Percentiles rank a stretch among this genome's conserved stretches.
Evolutionary conservation across 2,113 vertebrate species (phyloP).

Genomic region (Salvelinus sp.): DNA sequence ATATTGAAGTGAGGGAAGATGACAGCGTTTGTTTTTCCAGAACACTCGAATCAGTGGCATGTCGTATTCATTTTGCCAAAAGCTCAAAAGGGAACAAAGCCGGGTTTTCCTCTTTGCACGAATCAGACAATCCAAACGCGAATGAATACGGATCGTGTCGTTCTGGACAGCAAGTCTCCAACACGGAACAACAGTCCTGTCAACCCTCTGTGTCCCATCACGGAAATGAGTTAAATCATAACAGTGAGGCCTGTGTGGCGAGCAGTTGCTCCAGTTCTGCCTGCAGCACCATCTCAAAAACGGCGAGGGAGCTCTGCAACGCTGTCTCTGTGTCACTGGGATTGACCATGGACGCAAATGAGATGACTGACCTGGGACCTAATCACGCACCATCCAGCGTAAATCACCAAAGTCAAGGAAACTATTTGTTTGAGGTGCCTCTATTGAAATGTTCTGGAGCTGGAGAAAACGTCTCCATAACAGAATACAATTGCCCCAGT

Average conservation of each 20-base stretch:
- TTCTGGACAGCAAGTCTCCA: constrained; percentile 22
- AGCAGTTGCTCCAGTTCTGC: constrained; percentile 54
- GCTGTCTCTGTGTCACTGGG: constrained; percentile 92
- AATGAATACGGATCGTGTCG: constrained; percentile 29
- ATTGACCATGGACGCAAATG: constrained; percentile 76
- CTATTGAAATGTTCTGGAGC: constrained; percentile 50
- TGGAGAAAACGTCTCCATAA: constrained; percentile 32
- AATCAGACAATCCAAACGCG: constrained; percentile 37
- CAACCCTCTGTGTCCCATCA: constrained; percentile 41
- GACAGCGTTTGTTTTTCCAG: constrained; percentile 37
- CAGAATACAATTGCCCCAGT: constrained; percentile 62
- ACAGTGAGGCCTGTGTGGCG: constrained; percentile 51
- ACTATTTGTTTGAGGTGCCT: constrained; percentile 74
- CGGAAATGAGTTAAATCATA: constrained; percentile 44
- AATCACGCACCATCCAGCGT: constrained; percentile 21
- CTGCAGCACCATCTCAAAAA: constrained; percentile 84
- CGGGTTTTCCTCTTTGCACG: constrained; percentile 10
- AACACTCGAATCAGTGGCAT: constrained; percentile 54
- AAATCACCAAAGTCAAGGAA: constrained; percentile 66
- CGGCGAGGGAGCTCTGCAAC: constrained; percentile 86
- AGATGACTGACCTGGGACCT: constrained; percentile 70
- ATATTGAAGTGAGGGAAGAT: constrained; percentile 23
- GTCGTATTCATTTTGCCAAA: constrained; percentile 39
- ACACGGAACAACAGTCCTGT: constrained; percentile 42
- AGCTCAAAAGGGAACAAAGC: constrained; percentile 26